phyloP scores from a whole-genome alignment of 23 tunicate species.

The Trididemnum nubilum region DNA sequence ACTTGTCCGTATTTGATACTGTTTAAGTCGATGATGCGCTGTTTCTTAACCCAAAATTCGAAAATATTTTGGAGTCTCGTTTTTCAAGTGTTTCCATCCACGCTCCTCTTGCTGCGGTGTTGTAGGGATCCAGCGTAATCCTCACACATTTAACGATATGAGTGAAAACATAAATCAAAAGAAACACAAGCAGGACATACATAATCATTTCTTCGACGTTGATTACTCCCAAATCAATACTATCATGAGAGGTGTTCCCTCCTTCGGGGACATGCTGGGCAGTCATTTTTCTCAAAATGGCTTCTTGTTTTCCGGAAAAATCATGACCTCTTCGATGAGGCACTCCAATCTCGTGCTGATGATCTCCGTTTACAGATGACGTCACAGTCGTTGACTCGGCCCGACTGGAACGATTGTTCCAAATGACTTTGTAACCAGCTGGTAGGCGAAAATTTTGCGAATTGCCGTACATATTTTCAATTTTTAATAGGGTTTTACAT shows the following conservation, averaged over 20 bases:
- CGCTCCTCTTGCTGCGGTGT: conserved; percentile 77
- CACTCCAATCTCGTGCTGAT: neutral
- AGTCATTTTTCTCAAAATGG: neutral
- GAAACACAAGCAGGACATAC: conserved; percentile 49
- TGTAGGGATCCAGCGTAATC: conserved; percentile 84
- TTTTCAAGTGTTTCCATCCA: conserved; percentile 86
- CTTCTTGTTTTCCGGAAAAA: conserved; percentile 11
- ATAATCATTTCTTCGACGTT: conserved; percentile 67
- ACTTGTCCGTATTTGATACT: too few species aligned
- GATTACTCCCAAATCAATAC: neutral
- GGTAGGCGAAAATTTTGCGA: too few species aligned
- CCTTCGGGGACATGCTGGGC: neutral
- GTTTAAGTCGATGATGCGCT: too few species aligned
- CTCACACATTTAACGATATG: conserved; percentile 72
- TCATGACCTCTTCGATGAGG: neutral
- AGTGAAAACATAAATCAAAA: conserved; percentile 48
- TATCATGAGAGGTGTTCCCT: neutral
- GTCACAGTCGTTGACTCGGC: neutral
- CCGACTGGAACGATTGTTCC: neutral
- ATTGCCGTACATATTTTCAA: too few species aligned
- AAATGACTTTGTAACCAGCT: neutral
- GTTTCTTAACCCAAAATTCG: neutral
- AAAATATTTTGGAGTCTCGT: neutral
- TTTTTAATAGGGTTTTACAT: too few species aligned
- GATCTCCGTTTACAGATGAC: neutral